A percentile compares a stretch with the other conserved stretches of the same genome.
Conservation (phyloP, 2,888 invertebrate genomes). For the Desoria tigrina region DNA sequence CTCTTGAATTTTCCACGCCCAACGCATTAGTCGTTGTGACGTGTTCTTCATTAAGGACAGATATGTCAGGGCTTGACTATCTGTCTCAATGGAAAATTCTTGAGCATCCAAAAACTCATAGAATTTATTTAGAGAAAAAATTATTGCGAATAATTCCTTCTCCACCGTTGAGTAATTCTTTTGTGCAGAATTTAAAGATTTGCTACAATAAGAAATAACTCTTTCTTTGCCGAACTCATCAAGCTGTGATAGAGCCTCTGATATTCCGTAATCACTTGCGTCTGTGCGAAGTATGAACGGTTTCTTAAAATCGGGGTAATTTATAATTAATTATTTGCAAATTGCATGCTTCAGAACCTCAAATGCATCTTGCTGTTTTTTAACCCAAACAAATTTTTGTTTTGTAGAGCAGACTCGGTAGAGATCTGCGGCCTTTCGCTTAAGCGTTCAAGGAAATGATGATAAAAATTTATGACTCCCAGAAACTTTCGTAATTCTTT, state of each 20-base stretch:
- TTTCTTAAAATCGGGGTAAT: slow-evolving; percentile 18
- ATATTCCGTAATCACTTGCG: slow-evolving; percentile 9
- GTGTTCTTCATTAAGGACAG: slow-evolving; percentile 13
- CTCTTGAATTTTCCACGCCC: slow-evolving; percentile 27
- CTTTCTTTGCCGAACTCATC: not conserved
- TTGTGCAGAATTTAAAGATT: slow-evolving; percentile 13
- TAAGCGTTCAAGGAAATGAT: slow-evolving; percentile 41
- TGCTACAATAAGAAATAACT: slow-evolving; percentile 13
- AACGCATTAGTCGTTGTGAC: slow-evolving; percentile 17
- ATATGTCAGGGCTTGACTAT: slow-evolving; percentile 20
- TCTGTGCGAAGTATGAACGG: slow-evolving; percentile 22
- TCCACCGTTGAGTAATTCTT: slow-evolving; percentile 11
- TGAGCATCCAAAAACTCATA: slow-evolving; percentile 11
- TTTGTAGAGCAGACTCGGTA: slow-evolving; percentile 16
- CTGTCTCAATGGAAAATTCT: slow-evolving; percentile 19
- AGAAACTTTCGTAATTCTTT: slow-evolving; percentile 35
- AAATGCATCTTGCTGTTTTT: slow-evolving; percentile 24
- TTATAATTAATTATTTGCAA: not conserved
- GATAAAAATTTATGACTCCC: slow-evolving; percentile 40
- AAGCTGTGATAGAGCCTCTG: slow-evolving; percentile 10
- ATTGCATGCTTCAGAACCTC: slow-evolving; percentile 32
- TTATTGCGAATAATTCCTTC: slow-evolving; percentile 22
- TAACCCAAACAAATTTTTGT: slow-evolving; percentile 37
- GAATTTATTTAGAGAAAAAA: slow-evolving; percentile 17
- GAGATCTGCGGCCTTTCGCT: slow-evolving; percentile 30